A percentile compares a stretch with the other conserved stretches of the same genome.
phyloP scores from a whole-genome alignment of 2,888 invertebrate species.

The Meiosimyza platycephala region DNA sequence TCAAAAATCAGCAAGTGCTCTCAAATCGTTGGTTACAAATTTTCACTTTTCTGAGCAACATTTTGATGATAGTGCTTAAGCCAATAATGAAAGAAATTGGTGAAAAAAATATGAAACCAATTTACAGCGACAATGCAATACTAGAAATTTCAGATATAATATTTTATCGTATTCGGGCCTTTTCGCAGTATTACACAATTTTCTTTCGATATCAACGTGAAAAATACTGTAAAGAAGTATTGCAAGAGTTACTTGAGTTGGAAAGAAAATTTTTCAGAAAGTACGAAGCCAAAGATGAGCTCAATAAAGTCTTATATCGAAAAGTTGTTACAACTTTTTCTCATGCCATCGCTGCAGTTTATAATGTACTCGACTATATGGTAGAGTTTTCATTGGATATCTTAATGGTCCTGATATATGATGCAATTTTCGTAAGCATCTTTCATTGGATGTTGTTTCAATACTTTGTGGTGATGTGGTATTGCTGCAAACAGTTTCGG shows the following conservation, averaged over 20 bases:
- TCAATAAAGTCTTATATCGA: no score
- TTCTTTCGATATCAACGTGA: conserved; percentile 11
- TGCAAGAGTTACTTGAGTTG: neutral
- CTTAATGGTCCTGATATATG: neutral
- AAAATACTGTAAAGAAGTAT: neutral
- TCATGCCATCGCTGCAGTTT: no score
- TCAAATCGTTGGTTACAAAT: neutral
- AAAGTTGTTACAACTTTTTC: no score
- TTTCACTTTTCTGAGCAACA: neutral
- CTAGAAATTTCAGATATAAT: neutral
- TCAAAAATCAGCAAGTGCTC: neutral
- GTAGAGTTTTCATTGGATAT: neutral
- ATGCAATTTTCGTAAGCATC: neutral
- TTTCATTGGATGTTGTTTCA: neutral
- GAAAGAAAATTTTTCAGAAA: neutral
- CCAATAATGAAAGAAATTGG: neutral
- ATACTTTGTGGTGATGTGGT: neutral
- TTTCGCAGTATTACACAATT: neutral
- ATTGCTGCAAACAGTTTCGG: neutral
- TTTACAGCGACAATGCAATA: no score
- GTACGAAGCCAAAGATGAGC: no score
- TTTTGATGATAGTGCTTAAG: neutral
- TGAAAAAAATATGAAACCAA: no score
- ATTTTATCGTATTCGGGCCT: neutral
- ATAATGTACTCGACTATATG: neutral